Percentiles rank a stretch among this genome's conserved stretches.
phyloP scores from a whole-genome alignment of 2,888 invertebrate species.

The Polydesmus complanatus region DNA sequence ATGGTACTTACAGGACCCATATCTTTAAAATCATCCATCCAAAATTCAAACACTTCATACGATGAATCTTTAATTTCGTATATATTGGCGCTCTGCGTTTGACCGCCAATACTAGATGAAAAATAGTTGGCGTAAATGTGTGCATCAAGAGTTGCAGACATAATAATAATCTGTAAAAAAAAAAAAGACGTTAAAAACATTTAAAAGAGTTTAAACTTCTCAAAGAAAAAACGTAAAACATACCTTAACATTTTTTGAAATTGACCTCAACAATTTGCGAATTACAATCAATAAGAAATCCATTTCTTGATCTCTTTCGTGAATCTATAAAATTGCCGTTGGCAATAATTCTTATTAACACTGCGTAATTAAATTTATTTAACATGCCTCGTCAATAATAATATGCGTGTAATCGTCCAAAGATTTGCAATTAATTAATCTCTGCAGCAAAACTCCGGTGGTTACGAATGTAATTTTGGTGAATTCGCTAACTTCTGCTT shows the following conservation, averaged over 20 bases:
- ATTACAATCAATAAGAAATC: conserved; percentile 77
- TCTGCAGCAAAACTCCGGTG: conserved; percentile 73
- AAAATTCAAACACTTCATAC: conserved; percentile 29
- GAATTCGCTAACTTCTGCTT: conserved; percentile 43
- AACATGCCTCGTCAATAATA: conserved; percentile 60
- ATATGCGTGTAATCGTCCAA: conserved; percentile 73
- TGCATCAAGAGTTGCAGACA: conserved; percentile 86
- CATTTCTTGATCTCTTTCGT: conserved; percentile 82
- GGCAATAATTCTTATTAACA: conserved; percentile 8
- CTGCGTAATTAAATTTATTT: neutral
- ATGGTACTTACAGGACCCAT: conserved; percentile 24
- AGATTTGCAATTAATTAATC: conserved; percentile 51
- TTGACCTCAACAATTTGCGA: conserved; percentile 55
- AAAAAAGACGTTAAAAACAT: neutral
- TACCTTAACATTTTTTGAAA: conserved; percentile 49
- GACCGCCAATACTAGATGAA: conserved; percentile 29
- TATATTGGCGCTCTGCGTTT: conserved; percentile 29
- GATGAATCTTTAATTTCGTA: conserved; percentile 27
- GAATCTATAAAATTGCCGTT: conserved; percentile 40
- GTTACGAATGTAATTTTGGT: conserved; percentile 75
- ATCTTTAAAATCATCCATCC: conserved; percentile 29
- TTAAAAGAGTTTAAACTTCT: neutral
- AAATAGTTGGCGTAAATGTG: conserved; percentile 57
- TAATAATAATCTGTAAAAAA: conserved; percentile 51
- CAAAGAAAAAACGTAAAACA: conserved; percentile 10